Conservation (phyloP, 2,888 invertebrate species). For the Mellilla xanthometata region DNA sequence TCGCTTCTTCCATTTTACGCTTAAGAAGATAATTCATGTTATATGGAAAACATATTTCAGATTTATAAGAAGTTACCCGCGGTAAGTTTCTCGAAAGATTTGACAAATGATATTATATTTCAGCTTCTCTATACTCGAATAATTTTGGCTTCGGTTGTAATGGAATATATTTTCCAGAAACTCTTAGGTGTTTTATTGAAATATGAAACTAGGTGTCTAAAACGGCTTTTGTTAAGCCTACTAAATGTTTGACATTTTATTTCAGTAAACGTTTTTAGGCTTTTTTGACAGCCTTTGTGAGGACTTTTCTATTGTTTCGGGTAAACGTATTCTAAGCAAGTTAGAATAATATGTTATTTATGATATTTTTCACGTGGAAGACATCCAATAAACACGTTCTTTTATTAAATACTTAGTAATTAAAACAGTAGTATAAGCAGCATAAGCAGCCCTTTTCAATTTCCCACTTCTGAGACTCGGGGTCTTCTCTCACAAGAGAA, state of each 20-base stretch:
- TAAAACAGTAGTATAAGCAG: too few species aligned
- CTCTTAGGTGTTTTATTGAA: constrained; percentile 3
- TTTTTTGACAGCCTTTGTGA: too few species aligned
- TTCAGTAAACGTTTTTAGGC: neutral
- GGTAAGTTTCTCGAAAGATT: constrained; percentile 37
- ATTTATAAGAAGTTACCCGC: constrained; percentile 39
- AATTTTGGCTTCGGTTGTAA: constrained; percentile 19
- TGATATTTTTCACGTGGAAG: too few species aligned
- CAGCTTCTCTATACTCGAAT: constrained; percentile 19
- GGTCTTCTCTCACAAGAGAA: too few species aligned
- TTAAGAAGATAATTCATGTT: constrained; percentile 48
- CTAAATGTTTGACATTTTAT: neutral
- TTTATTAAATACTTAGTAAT: too few species aligned
- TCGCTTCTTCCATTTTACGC: constrained; percentile 53
- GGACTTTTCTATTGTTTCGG: too few species aligned
- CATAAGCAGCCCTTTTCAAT: too few species aligned
- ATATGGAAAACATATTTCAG: constrained; percentile 45
- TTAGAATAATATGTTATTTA: too few species aligned
- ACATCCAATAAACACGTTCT: too few species aligned
- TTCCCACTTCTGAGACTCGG: too few species aligned
- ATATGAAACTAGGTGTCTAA: constrained; percentile 1
- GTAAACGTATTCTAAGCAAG: too few species aligned
- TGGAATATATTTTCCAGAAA: constrained; percentile 4
- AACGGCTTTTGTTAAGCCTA: constrained; percentile 1
- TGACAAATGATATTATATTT: constrained; percentile 39